Conservation (phyloP, 64 coral and sea anemone genomes). For the Exaiptasia diaphana region DNA sequence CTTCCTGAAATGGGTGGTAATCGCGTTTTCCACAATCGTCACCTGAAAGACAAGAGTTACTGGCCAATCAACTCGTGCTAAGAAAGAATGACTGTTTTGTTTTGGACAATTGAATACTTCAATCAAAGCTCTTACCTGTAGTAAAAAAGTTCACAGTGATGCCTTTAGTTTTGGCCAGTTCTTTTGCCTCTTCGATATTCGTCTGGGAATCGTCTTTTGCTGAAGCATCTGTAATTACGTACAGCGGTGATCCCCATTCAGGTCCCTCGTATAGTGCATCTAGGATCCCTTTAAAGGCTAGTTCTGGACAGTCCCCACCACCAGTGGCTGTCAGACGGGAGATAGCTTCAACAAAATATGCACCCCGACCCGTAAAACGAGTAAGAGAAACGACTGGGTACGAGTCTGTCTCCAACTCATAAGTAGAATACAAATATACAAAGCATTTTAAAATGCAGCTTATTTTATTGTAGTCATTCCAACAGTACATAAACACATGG, state of each 20-base stretch:
- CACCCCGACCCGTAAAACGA: no score
- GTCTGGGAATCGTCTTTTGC: slow-evolving; percentile 36
- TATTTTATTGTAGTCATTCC: no score
- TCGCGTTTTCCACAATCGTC: background rate
- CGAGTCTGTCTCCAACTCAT: no score
- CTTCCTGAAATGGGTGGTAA: slow-evolving; percentile 13
- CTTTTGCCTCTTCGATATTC: background rate
- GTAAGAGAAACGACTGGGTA: no score
- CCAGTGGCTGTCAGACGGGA: slow-evolving; percentile 32
- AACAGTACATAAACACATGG: no score
- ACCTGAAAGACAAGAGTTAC: background rate
- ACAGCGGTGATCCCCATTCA: slow-evolving; percentile 43
- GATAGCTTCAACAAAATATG: slow-evolving; percentile 58
- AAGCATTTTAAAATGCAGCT: no score
- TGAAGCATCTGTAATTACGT: slow-evolving; percentile 78
- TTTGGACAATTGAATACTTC: background rate
- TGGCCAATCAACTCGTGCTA: background rate
- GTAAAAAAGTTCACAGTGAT: slow-evolving; percentile 63
- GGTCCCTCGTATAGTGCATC: slow-evolving; percentile 35
- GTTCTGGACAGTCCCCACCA: slow-evolving; percentile 71
- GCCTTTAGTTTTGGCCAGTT: background rate
- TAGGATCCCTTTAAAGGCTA: slow-evolving; percentile 55
- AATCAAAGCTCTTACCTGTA: slow-evolving; percentile 5
- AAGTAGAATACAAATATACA: no score
- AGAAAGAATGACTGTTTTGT: background rate